These are phyloP conservation scores for Erebia palarica DNA, from an alignment of 2,888 invertebrate species.

Conservation along the genomic window DNA sequence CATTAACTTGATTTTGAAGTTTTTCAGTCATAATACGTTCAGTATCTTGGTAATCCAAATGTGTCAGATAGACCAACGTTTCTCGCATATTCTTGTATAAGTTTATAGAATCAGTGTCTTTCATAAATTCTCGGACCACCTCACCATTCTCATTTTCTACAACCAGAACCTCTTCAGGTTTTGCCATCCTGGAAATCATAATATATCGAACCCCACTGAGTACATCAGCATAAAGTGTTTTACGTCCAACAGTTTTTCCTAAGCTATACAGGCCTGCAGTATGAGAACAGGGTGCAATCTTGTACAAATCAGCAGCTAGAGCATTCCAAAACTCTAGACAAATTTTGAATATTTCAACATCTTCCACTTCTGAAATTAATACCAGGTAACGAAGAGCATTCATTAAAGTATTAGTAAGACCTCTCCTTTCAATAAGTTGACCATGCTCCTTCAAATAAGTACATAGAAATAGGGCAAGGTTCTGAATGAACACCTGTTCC, in stretches of 20 bases:
- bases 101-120: slow-evolving; percentile 99
- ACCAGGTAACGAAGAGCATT: slow-evolving; percentile 94
- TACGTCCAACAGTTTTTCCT: slow-evolving; percentile 80
- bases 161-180: slow-evolving; percentile 99
- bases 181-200: slow-evolving; percentile 99
- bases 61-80: slow-evolving; percentile 98
- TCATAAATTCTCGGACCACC: slow-evolving; percentile 99
- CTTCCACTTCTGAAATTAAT: slow-evolving; percentile 98
- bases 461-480: slow-evolving; percentile 97
- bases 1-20: slow-evolving; percentile 98
- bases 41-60: slow-evolving; percentile 98
- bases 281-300: slow-evolving; percentile 89
- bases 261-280: slow-evolving; percentile 67
- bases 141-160: slow-evolving; percentile 99
- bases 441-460: slow-evolving; percentile 98
- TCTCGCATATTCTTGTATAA: slow-evolving; percentile 99
- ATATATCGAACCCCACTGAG: slow-evolving; percentile 95
- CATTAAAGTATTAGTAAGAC: slow-evolving; percentile 88
- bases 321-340: slow-evolving; percentile 99
- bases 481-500: slow-evolving; percentile 99
- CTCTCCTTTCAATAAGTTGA: slow-evolving; percentile 91
- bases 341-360: slow-evolving; percentile 99
- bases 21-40: slow-evolving; percentile 99
- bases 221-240: slow-evolving; percentile 90
- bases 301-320: slow-evolving; percentile 95